Percentiles rank a stretch among this genome's conserved stretches.
Conservation (phyloP, 1,140 invertebrate genomes). For the Drosophila ananassae region DNA sequence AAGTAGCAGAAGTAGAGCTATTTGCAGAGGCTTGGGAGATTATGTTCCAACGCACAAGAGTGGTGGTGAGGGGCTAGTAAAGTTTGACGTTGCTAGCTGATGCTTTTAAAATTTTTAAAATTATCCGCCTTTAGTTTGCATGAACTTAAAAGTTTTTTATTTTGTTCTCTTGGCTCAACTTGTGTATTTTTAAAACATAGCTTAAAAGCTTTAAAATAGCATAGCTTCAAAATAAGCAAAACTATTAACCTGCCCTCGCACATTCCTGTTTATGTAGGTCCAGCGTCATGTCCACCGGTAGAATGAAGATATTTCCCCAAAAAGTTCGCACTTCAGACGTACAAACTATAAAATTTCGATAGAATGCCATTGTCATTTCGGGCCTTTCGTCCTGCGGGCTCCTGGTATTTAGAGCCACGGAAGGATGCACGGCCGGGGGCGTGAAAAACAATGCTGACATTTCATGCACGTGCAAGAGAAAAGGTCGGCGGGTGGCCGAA, state of each 20-base stretch:
- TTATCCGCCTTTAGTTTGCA: neutral
- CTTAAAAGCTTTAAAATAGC: too few species aligned
- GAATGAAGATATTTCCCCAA: slow-evolving; percentile 24
- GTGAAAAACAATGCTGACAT: slow-evolving; percentile 50
- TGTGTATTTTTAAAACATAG: too few species aligned
- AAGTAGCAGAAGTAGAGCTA: slow-evolving; percentile 4
- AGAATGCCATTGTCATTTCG: slow-evolving; percentile 41
- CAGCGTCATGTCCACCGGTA: neutral
- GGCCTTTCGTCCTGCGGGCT: neutral
- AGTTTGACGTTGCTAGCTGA: neutral
- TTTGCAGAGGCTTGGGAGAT: neutral
- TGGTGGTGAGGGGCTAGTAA: neutral
- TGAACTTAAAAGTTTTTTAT: too few species aligned
- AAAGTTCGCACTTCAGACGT: neutral
- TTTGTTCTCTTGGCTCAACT: neutral
- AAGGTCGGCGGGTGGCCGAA: slow-evolving; percentile 24
- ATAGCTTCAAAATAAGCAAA: too few species aligned
- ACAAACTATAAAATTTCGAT: slow-evolving; percentile 47
- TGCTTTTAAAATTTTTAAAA: neutral
- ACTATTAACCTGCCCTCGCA: neutral
- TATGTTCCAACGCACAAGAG: neutral
- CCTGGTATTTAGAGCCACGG: slow-evolving; percentile 31
- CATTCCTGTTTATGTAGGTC: neutral
- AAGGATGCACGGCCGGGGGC: slow-evolving; percentile 24
- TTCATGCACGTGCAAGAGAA: slow-evolving; percentile 58